A percentile compares a stretch with the other conserved stretches of the same genome.
phyloP scores from a whole-genome alignment of 2,888 invertebrate species.

The Eupithecia pulchellata region DNA sequence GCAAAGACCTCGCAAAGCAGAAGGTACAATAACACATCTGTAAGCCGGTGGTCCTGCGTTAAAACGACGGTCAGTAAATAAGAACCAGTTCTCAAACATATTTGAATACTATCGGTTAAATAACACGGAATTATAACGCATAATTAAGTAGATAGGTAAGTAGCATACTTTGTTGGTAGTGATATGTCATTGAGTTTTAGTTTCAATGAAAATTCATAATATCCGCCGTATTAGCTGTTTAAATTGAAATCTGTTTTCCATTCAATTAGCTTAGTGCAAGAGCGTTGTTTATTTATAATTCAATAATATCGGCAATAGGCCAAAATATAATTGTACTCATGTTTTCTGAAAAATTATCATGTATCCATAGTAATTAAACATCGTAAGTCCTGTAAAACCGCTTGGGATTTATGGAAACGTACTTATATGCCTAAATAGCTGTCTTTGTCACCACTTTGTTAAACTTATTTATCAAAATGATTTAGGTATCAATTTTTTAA shows the following conservation, averaged over 20 bases:
- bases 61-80: slow-evolving; percentile 29
- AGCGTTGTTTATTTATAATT: neutral
- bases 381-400: no score
- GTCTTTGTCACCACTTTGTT: no score
- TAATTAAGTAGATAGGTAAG: slow-evolving; percentile 31
- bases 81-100: slow-evolving; percentile 36
- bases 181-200: slow-evolving; percentile 40
- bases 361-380: no score
- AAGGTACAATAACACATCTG: slow-evolving; percentile 15
- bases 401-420: no score
- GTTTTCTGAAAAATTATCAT: no score
- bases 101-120: slow-evolving; percentile 32
- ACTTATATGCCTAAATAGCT: no score
- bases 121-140: slow-evolving; percentile 39
- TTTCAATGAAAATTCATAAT: slow-evolving; percentile 35
- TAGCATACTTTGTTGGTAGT: slow-evolving; percentile 12
- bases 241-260: neutral
- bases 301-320: no score
- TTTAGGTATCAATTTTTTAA: no score
- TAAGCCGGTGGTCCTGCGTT: neutral
- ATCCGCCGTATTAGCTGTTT: slow-evolving; percentile 33
- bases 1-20: slow-evolving; percentile 50
- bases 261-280: neutral
- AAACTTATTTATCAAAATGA: no score
- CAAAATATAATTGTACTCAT: no score